A percentile compares a stretch with the other conserved stretches of the same genome.
Conservation (phyloP, 2,888 invertebrate species). For the Syrphus vitripennis region DNA sequence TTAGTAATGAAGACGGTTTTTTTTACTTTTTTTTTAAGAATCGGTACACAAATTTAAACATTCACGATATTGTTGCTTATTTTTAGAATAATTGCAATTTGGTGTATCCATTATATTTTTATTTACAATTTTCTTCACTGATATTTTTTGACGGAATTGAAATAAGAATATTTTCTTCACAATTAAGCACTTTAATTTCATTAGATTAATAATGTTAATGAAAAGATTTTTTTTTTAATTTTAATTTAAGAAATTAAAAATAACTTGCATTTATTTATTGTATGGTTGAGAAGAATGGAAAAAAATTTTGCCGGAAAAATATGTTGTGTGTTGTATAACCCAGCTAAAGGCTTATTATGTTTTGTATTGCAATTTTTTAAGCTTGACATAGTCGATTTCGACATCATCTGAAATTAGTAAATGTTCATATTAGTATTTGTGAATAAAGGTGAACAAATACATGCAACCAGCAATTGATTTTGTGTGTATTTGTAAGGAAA, state of each 20-base stretch:
- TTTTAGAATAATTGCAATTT: not conserved
- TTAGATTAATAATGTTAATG: too few relatives aligned
- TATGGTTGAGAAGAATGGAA: conserved; percentile 72
- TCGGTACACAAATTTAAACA: not conserved
- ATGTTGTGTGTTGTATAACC: conserved; percentile 75
- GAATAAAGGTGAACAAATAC: conserved; percentile 32
- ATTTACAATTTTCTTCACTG: not conserved
- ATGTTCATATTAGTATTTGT: conserved; percentile 41
- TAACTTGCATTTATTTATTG: conserved; percentile 68
- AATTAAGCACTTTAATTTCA: not conserved
- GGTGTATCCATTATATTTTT: not conserved
- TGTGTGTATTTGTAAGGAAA: conserved; percentile 37
- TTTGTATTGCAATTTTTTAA: conserved; percentile 63
- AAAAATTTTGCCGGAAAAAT: conserved; percentile 75
- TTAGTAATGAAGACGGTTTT: not conserved
- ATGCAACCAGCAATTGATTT: not conserved
- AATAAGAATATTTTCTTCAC: not conserved
- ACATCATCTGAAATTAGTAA: conserved; percentile 61
- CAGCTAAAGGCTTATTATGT: conserved; percentile 79
- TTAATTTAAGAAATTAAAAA: not conserved
- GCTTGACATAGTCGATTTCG: conserved; percentile 54
- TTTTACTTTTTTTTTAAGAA: not conserved
- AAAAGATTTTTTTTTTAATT: not conserved
- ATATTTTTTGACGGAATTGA: conserved; percentile 24
- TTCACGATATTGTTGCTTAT: not conserved